Evolutionary conservation across 2,113 vertebrate species (phyloP), one percentile per base, ranked within the genome.

Genomic region (Centrocercus urophasianus): DNA sequence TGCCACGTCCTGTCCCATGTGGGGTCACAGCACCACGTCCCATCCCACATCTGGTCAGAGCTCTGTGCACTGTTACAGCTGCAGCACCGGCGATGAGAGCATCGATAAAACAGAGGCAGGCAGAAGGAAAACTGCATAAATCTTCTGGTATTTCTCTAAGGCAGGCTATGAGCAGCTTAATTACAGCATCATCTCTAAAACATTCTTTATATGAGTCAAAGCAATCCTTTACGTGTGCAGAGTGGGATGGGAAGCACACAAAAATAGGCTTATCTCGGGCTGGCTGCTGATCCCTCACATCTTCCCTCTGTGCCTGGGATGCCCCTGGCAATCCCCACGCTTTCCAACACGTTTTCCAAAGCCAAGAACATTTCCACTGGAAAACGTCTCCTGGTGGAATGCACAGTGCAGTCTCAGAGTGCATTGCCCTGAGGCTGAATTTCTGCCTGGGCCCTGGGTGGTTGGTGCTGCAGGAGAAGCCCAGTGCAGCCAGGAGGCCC

Each of bases 1-100:
- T n/a, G 27, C 34, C 0, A 0, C 20, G 32, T 57, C 43, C 83
- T 54, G 36, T 75, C 59, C 60, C 7, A 10, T 4, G 32, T 28
- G 16, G 17, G 34, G 24, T 4, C 2, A 1, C 40, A 56, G 76
- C 56, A 76, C 57, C 48, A n/a, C 52, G 27, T 54, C 52, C 52
- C 8, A 14, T 54, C 52, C 52, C 8, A 8, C 52, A 54, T 28
- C 52, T 15, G 52, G 52, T 28, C 27, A 1, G 43, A 50, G 4
- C 8, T 30, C 50, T 74, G 38, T 36, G 57, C 36, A 3, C 6
- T 2, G 19, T 42, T 20, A 13, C 6, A 34, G 38, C 8, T 15
- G 16, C 43, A 66, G 70, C 40, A 66, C 77, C 32, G 70, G 56
- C 43, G 36, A 77, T 2, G 11, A 45, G 13, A 52, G 66, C 42